Evolutionary conservation across 1,140 invertebrate species (phyloP), one percentile per base, ranked within the genome.

Genomic region (Tetramorium alpestre): DNA sequence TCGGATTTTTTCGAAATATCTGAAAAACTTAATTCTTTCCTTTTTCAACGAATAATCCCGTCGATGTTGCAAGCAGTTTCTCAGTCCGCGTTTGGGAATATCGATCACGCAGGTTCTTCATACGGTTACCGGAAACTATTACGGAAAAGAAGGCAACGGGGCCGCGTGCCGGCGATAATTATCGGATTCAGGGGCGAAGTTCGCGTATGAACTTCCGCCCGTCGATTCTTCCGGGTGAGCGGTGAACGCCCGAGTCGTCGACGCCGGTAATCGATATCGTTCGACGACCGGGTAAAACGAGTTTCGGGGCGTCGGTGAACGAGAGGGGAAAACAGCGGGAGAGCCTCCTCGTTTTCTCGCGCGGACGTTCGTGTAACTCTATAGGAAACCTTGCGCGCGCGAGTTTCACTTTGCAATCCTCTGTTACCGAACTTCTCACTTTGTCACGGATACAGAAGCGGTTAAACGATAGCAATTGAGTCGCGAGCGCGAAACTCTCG

Each of bases 331-430:
- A 22, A 22, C 67, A 60, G n/a, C 5, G 18, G 18, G 51, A 25
- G 72, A 49, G 11, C 64, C 64, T 75, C 67, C 76, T 62, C 70
- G 75, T 78, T 88, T 86, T 76, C 76, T 88, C 89, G 89, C 62
- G 18, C 51, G 49, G 56, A 80, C 73, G 86, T 16, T 56, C 84
- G 56, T 81, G 92, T 91, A 93, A 92, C 77, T 80, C 82, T 89
- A 87, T 90, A 90, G 88, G 85, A 90, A 92, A 92, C 88, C 86
- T 90, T 89, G 69, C 58, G 80, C 90, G 80, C 91, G 85, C 65
- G 88, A 92, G 92, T 93, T 93, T 93, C 92, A 93, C 91, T 90
- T 92, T 89, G 92, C 90, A 80, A 62, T 60, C 65, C 78, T 76
- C 85, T 69, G 80, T 92, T 92, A 92, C 85, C 60, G 67, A 87